These are phyloP conservation scores for Dilophus febrilis DNA, from an alignment of 2,888 invertebrate genomes.

Conservation along the genomic window DNA sequence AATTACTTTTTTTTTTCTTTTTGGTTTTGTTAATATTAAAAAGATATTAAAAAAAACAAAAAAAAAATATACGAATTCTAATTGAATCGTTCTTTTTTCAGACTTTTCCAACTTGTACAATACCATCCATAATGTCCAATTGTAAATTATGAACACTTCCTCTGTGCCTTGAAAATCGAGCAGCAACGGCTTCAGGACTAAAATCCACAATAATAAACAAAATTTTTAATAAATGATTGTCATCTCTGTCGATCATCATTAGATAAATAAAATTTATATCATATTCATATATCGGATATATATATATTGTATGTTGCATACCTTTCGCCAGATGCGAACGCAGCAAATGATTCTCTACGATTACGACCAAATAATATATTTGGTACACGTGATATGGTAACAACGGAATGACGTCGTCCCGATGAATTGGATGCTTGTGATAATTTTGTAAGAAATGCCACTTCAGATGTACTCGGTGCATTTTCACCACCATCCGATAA, in stretches of 20 bases:
- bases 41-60: too few relatives aligned
- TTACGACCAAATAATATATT: slow-evolving; percentile 62
- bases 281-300: too few relatives aligned
- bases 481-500: slow-evolving; percentile 64
- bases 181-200: not conserved
- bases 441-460: slow-evolving; percentile 70
- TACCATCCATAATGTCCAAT: slow-evolving; percentile 78
- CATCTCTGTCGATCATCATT: not conserved
- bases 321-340: slow-evolving; percentile 40
- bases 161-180: slow-evolving; percentile 2
- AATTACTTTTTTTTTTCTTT: not conserved
- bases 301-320: slow-evolving; percentile 19
- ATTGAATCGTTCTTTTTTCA: too few relatives aligned
- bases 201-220: not conserved
- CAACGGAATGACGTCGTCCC: slow-evolving; percentile 69
- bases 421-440: slow-evolving; percentile 52
- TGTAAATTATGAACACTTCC: slow-evolving; percentile 72
- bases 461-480: slow-evolving; percentile 58
- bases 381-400: slow-evolving; percentile 69
- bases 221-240: too few relatives aligned
- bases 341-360: slow-evolving; percentile 67
- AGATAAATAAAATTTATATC: not conserved
- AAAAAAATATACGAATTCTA: too few relatives aligned
- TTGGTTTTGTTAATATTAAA: not conserved
- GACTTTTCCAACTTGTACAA: slow-evolving; percentile 66